These are phyloP conservation scores for Xestoiulus laeticollis DNA, from an alignment of 2,888 invertebrate species.

Conservation along the genomic window DNA sequence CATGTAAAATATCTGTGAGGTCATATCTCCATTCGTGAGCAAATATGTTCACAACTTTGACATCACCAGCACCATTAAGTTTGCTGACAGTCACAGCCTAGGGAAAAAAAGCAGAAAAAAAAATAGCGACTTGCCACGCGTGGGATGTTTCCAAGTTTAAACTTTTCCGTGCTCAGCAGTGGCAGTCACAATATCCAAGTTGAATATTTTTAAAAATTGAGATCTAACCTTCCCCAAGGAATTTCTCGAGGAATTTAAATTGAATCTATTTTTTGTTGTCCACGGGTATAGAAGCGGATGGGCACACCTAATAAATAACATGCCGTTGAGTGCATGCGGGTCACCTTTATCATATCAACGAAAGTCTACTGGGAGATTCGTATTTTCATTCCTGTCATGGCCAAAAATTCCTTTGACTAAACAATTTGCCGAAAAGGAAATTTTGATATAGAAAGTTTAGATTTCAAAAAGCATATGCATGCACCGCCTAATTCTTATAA, in stretches of 20 bases:
- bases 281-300: neutral
- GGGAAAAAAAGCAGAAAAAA: neutral
- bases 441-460: no score
- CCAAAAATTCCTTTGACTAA: neutral
- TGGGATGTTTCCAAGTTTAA: neutral
- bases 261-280: neutral
- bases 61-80: neutral
- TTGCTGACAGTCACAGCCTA: neutral
- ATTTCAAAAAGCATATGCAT: no score
- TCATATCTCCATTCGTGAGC: no score
- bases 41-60: no score
- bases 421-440: neutral
- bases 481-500: no score
- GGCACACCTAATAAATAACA: neutral
- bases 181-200: neutral
- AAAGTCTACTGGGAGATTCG: neutral
- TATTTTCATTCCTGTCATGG: constrained; percentile 49
- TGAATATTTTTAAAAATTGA: neutral
- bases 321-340: neutral
- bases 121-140: no score
- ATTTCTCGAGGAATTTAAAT: neutral
- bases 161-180: neutral
- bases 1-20: no score
- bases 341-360: neutral
- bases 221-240: neutral